phyloP scores from a whole-genome alignment of 2,888 invertebrate species.

The Acrocyrtus sp. region DNA sequence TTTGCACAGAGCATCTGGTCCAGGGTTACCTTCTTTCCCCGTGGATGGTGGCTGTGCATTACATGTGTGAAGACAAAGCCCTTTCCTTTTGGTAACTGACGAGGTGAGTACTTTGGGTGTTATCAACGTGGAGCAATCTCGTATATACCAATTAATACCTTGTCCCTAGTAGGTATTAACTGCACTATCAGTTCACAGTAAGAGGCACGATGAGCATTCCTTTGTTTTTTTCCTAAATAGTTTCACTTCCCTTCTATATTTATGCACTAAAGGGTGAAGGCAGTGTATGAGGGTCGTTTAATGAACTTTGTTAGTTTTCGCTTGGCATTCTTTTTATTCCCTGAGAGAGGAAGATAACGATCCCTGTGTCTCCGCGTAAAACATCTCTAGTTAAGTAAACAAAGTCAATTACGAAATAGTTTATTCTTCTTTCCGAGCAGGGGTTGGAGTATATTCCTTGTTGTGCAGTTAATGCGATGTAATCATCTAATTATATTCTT shows the following conservation, averaged over 20 bases:
- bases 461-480: slow-evolving; percentile 17
- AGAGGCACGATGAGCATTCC: no score
- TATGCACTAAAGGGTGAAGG: no score
- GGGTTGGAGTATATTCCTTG: background rate
- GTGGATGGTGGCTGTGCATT: background rate
- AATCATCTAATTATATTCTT: slow-evolving; percentile 16
- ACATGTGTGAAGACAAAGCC: background rate
- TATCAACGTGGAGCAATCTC: background rate
- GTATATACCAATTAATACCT: background rate
- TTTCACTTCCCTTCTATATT: slow-evolving; percentile 6
- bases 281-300: slow-evolving; percentile 23
- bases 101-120: background rate
- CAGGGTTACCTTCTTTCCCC: no score
- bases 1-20: no score
- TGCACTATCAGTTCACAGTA: no score
- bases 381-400: background rate
- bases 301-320: slow-evolving; percentile 5
- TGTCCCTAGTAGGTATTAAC: background rate
- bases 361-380: background rate
- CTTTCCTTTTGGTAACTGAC: background rate
- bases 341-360: background rate
- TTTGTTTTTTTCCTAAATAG: background rate
- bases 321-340: background rate
- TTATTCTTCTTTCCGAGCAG: background rate
- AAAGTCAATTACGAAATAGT: slow-evolving; percentile 1